Evolutionary conservation across 1,140 invertebrate species (phyloP).

Genomic region (Lamellibrachia luymesi): DNA sequence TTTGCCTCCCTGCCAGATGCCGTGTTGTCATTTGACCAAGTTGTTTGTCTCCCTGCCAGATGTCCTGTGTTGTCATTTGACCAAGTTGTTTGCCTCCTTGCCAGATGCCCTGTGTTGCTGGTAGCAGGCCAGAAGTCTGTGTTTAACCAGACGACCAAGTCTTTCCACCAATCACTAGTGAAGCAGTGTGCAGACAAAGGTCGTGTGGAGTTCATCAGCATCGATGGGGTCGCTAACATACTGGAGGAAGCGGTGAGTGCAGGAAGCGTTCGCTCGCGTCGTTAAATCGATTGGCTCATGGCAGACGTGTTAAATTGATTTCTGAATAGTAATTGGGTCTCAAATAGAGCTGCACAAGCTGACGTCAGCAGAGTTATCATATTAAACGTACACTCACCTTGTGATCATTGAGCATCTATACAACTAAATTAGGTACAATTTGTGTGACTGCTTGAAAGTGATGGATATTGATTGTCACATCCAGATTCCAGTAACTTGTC

Average conservation of each 20-base stretch:
- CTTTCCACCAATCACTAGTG: slow-evolving; percentile 44
- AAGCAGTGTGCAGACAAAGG: slow-evolving; percentile 45
- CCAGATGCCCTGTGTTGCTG: slow-evolving; percentile 62
- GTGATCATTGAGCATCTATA: background rate
- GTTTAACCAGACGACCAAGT: slow-evolving; percentile 61
- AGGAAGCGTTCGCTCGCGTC: background rate
- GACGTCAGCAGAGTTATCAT: background rate
- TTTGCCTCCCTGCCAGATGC: slow-evolving; percentile 37
- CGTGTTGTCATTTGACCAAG: slow-evolving; percentile 21
- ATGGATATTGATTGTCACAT: no score
- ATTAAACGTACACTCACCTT: background rate
- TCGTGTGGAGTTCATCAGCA: slow-evolving; percentile 50
- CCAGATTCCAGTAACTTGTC: no score
- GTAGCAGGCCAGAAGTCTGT: slow-evolving; percentile 79
- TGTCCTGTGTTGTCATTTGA: background rate
- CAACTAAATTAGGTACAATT: no score
- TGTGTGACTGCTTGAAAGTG: no score
- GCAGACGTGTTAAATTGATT: background rate
- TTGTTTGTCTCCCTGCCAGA: background rate
- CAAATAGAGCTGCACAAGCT: background rate
- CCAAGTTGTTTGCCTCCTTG: slow-evolving; percentile 1
- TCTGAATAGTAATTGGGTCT: background rate
- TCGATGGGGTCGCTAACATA: slow-evolving; percentile 53
- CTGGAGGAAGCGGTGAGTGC: slow-evolving; percentile 49
- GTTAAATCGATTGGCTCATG: background rate